phyloP scores from a whole-genome alignment of 2,888 invertebrate species.

The Lasioglossum malachurum region DNA sequence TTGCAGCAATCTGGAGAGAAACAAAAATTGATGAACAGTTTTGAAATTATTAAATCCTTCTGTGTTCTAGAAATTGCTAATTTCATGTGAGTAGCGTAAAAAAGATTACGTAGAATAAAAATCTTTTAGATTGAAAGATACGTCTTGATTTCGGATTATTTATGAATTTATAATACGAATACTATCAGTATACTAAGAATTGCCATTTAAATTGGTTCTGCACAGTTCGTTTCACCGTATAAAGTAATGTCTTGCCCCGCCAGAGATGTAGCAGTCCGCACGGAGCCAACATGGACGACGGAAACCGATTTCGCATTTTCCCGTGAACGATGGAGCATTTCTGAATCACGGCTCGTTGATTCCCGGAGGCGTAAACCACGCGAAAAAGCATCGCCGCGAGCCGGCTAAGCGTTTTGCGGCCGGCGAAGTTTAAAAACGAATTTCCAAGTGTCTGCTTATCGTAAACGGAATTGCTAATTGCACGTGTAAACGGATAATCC shows the following conservation, averaged over 20 bases:
- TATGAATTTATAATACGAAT: too few species aligned
- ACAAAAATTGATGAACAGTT: too few species aligned
- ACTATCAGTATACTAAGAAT: too few species aligned
- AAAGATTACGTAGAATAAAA: too few species aligned
- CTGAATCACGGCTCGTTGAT: neutral
- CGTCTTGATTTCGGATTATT: too few species aligned
- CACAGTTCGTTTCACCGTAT: too few species aligned
- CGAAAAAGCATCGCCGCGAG: neutral
- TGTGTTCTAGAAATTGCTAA: too few species aligned
- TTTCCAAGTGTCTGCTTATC: conserved; percentile 10
- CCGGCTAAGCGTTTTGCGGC: neutral
- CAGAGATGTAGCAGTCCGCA: neutral
- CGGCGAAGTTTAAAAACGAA: conserved; percentile 1
- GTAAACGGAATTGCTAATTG: conserved; percentile 18
- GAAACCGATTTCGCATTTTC: neutral
- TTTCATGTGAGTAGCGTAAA: too few species aligned
- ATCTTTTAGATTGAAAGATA: too few species aligned
- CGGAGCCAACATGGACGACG: neutral
- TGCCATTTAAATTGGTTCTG: too few species aligned
- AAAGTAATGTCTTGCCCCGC: neutral
- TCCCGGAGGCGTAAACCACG: neutral
- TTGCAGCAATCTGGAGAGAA: too few species aligned
- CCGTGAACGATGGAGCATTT: neutral
- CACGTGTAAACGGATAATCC: conserved; percentile 15
- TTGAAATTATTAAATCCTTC: too few species aligned